These are phyloP conservation scores for Canis aureus DNA, from an alignment of 2,113 vertebrate genomes.

Conservation along the genomic window DNA sequence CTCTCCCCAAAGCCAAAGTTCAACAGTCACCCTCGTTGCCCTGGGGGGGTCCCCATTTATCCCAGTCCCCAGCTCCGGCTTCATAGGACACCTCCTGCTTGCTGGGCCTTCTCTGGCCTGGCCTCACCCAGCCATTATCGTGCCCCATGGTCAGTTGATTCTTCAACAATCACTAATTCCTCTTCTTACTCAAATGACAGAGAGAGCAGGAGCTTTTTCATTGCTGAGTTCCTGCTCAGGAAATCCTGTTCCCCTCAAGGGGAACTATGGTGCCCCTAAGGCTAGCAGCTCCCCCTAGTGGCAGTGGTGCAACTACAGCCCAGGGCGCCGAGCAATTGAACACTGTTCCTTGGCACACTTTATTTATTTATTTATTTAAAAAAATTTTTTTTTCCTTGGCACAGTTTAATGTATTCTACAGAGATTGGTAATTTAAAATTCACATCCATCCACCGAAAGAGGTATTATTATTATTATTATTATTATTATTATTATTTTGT, in stretches of 20 bases:
- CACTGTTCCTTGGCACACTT: neutral
- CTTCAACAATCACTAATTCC: neutral
- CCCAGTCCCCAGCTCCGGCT: neutral
- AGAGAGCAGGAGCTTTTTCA: neutral
- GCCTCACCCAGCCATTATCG: neutral
- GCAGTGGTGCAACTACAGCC: neutral
- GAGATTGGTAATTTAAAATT: conserved; percentile 1
- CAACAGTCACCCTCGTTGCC: neutral
- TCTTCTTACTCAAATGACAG: neutral
- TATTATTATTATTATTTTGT: neutral
- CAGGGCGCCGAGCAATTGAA: neutral
- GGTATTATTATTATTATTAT: neutral
- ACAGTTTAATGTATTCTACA: neutral
- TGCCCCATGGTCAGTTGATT: neutral
- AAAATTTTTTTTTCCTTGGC: no score
- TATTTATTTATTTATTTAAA: no score
- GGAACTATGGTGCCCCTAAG: neutral
- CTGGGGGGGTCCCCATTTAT: neutral
- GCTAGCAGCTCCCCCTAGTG: neutral
- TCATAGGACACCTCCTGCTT: neutral
- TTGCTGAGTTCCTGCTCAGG: neutral
- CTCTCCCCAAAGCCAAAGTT: neutral
- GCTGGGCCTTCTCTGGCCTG: neutral
- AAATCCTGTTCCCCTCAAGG: neutral
- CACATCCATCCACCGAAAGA: neutral